Conservation (phyloP, 1,140 invertebrate species). For the Vanessa tameamea region DNA sequence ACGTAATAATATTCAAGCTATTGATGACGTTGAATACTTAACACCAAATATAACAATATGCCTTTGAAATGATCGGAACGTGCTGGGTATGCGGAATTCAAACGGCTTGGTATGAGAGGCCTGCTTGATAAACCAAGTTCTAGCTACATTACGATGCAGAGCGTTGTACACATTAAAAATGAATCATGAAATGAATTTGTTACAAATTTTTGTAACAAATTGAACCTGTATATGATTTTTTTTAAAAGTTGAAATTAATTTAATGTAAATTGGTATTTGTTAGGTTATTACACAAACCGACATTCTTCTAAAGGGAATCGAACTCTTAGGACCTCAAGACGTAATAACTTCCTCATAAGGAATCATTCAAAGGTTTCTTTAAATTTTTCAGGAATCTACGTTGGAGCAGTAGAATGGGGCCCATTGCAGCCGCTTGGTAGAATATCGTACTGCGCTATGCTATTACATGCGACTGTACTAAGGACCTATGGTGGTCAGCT, state of each 20-base stretch:
- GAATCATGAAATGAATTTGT: no score
- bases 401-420: conserved; percentile 67
- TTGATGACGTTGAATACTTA: conserved; percentile 10
- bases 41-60: conserved; percentile 25
- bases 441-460: conserved; percentile 72
- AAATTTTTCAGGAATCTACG: conserved; percentile 57
- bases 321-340: no score
- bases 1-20: conserved; percentile 4
- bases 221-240: no score
- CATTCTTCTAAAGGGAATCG: no score
- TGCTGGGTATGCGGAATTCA: conserved; percentile 9
- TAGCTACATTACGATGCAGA: not conserved
- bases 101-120: conserved; percentile 1
- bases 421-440: conserved; percentile 68
- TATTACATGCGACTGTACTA: conserved; percentile 67
- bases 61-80: conserved; percentile 17
- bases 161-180: not conserved
- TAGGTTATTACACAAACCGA: no score
- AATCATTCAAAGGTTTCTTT: conserved; percentile 8
- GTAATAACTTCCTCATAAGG: no score
- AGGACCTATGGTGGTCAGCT: conserved; percentile 73
- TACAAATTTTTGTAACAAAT: no score
- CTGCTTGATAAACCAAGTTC: not conserved
- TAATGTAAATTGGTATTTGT: no score
- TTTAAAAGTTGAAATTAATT: no score